Conservation (phyloP, 2,797 vertebrate genomes). For the Scomberomorus guttatus region DNA sequence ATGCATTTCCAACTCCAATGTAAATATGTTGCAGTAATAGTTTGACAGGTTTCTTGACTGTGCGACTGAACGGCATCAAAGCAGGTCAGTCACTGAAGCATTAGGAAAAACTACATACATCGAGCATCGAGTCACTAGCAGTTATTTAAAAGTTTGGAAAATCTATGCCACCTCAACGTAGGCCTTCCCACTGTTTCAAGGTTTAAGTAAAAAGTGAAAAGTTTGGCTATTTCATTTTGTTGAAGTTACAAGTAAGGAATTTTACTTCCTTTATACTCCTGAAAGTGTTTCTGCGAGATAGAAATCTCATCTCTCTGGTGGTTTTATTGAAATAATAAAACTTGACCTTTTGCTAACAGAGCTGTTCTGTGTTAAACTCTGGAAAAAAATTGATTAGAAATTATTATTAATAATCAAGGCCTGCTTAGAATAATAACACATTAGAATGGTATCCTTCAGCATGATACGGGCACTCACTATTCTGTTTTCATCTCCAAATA, state of each 20-base stretch:
- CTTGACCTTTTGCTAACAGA: not conserved
- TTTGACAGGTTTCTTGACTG: constrained; percentile 18
- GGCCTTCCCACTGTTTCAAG: not conserved
- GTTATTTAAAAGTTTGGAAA: not conserved
- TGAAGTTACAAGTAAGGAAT: not conserved
- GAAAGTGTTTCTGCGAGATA: not conserved
- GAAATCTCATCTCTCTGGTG: constrained; percentile 8
- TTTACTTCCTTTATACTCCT: not conserved
- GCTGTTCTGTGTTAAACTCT: not conserved
- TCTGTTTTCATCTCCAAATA: not conserved
- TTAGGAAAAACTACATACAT: too few relatives aligned
- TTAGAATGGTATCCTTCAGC: constrained; percentile 6
- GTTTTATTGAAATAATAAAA: constrained; percentile 3
- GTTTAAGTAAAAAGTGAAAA: constrained; percentile 3
- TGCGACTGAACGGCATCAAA: not conserved
- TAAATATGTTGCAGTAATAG: constrained; percentile 1
- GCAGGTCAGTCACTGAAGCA: too few relatives aligned
- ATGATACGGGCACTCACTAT: not conserved
- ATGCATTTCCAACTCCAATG: not conserved
- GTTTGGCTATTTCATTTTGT: not conserved
- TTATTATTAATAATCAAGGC: not conserved
- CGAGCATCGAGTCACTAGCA: not conserved
- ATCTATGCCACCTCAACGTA: not conserved
- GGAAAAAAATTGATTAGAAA: not conserved
- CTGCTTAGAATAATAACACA: not conserved